Conservation (phyloP, 2,797 vertebrate species). For the Spinibarbus caldwelli region DNA sequence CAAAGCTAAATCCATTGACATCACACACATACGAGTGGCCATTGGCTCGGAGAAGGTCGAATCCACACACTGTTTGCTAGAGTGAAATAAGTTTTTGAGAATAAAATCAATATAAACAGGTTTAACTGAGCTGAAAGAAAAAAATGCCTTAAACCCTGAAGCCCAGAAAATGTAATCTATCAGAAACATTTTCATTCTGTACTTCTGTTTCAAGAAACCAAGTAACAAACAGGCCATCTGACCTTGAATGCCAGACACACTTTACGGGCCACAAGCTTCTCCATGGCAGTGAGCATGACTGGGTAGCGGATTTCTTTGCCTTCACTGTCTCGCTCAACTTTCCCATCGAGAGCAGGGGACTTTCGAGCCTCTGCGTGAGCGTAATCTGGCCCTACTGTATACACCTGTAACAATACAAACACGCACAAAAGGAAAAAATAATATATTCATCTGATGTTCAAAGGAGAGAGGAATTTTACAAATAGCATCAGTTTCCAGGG, state of each 20-base stretch:
- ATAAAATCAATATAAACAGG: not conserved
- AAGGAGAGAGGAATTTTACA: not conserved
- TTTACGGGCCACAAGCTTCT: slow-evolving; percentile 97
- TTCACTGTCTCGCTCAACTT: slow-evolving; percentile 97
- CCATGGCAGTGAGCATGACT: slow-evolving; percentile 98
- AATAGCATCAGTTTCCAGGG: not conserved
- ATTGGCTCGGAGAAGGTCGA: slow-evolving; percentile 95
- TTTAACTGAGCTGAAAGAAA: not conserved
- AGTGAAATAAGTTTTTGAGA: not conserved
- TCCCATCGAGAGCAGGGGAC: slow-evolving; percentile 95
- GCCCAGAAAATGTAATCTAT: not conserved
- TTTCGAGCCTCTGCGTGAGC: slow-evolving; percentile 98
- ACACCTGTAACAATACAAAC: slow-evolving; percentile 81
- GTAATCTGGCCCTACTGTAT: slow-evolving; percentile 97
- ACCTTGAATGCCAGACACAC: slow-evolving; percentile 99
- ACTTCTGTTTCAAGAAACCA: not conserved
- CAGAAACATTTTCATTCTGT: not conserved
- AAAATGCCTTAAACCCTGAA: not conserved
- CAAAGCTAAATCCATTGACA: slow-evolving; percentile 98
- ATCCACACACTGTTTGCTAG: slow-evolving; percentile 98
- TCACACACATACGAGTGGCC: slow-evolving; percentile 98
- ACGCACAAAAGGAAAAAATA: not conserved
- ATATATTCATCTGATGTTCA: not conserved
- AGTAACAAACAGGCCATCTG: not conserved
- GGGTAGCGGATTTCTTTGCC: slow-evolving; percentile 98